Evolutionary conservation across 2,888 invertebrate species (phyloP).

Genomic region (Phania funesta): DNA sequence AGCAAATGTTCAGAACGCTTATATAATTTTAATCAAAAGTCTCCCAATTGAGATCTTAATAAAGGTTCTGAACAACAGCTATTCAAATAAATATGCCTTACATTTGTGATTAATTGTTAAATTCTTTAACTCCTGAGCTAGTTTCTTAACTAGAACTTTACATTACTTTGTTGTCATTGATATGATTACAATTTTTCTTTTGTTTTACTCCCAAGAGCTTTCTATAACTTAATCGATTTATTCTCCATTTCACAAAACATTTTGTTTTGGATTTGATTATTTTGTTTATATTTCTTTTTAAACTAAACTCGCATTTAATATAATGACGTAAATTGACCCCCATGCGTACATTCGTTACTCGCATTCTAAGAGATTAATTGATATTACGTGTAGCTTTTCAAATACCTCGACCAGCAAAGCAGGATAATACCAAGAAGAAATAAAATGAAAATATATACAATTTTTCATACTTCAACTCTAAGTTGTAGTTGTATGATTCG

Average conservation of each 20-base stretch:
- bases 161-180: not conserved
- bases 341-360: slow-evolving; percentile 23
- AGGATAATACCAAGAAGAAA: slow-evolving; percentile 9
- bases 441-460: not conserved
- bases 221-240: slow-evolving; percentile 16
- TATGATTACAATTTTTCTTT: not conserved
- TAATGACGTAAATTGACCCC: slow-evolving; percentile 8
- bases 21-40: no score
- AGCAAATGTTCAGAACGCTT: not conserved
- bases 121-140: no score
- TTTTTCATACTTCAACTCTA: slow-evolving; percentile 1
- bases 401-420: slow-evolving; percentile 31
- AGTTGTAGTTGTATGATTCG: not conserved
- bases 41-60: no score
- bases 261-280: not conserved
- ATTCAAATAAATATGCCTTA: no score
- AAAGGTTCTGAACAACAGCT: no score
- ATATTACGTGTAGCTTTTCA: slow-evolving; percentile 51
- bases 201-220: not conserved
- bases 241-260: not conserved
- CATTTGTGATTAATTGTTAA: no score
- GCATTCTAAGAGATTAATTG: slow-evolving; percentile 55
- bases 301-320: not conserved
- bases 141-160: no score
- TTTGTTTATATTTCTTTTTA: not conserved